These are phyloP conservation scores for Lontra canadensis DNA, from an alignment of 2,113 vertebrate genomes.

Conservation along the genomic window DNA sequence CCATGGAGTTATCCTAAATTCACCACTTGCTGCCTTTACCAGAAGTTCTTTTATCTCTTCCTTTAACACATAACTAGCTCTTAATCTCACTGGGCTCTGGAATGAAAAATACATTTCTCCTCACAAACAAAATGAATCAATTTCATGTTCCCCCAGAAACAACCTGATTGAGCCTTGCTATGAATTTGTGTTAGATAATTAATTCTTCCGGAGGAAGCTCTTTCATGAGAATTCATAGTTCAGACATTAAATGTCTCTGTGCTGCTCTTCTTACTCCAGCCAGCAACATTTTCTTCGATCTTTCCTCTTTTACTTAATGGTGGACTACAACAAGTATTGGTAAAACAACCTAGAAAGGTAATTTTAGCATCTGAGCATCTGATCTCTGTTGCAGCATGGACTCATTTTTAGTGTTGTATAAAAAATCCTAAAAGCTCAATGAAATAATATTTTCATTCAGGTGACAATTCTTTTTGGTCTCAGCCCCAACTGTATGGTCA, in stretches of 20 bases:
- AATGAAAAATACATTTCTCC: constrained; percentile 92
- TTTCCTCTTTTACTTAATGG: constrained; percentile 90
- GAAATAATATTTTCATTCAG: constrained; percentile 95
- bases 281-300: constrained; percentile 89
- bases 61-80: constrained; percentile 92
- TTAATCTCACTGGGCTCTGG: constrained; percentile 96
- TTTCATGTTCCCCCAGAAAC: constrained; percentile 97
- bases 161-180: constrained; percentile 96
- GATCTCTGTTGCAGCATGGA: constrained; percentile 95
- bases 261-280: constrained; percentile 93
- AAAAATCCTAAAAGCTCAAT: constrained; percentile 97
- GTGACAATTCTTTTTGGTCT: constrained; percentile 98
- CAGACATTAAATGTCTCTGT: constrained; percentile 92
- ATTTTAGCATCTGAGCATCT: constrained; percentile 90
- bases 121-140: constrained; percentile 96
- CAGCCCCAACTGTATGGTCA: constrained; percentile 90
- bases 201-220: constrained; percentile 96
- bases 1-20: constrained; percentile 94
- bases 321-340: constrained; percentile 97
- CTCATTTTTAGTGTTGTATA: constrained; percentile 95
- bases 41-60: constrained; percentile 93
- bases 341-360: constrained; percentile 95
- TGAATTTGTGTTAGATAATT: constrained; percentile 95
- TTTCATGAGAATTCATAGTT: constrained; percentile 94
- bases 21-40: constrained; percentile 87